These are phyloP conservation scores for Mico argentatus DNA, from an alignment of 2,797 vertebrate species.

Conservation along the genomic window DNA sequence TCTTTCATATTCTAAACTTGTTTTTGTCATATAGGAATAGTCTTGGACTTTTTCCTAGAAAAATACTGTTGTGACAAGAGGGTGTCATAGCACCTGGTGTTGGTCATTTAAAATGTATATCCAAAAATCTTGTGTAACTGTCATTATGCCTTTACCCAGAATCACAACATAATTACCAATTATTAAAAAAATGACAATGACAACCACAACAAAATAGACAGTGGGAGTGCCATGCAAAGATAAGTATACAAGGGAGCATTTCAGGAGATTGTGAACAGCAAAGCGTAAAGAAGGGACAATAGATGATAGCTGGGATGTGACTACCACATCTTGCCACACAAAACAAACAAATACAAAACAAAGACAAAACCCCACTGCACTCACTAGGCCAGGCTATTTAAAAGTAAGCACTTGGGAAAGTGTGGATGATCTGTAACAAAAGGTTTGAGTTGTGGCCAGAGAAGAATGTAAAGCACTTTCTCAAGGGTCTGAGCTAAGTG, in stretches of 20 bases:
- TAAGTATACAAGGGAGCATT: neutral
- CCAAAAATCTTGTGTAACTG: neutral
- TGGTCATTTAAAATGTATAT: constrained; percentile 50
- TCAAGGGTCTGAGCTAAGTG: neutral
- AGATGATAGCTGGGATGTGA: neutral
- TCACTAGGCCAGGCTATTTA: neutral
- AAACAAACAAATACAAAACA: neutral
- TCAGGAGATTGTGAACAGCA: neutral
- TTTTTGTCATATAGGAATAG: constrained; percentile 50
- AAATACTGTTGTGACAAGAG: constrained; percentile 49
- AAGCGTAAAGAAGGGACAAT: neutral
- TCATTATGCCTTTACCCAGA: neutral
- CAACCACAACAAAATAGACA: neutral
- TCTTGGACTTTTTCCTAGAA: constrained; percentile 64
- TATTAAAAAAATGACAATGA: neutral
- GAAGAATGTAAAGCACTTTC: neutral
- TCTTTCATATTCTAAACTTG: constrained; percentile 34
- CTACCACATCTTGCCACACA: neutral
- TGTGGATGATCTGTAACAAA: neutral
- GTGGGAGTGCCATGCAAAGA: neutral
- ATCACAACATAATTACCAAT: neutral
- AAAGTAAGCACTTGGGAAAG: neutral
- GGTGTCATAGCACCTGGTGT: constrained; percentile 44
- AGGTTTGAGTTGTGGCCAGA: neutral
- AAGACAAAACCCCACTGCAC: neutral